Conservation (phyloP, 2,113 vertebrate species). For the Takifugu flavidus region DNA sequence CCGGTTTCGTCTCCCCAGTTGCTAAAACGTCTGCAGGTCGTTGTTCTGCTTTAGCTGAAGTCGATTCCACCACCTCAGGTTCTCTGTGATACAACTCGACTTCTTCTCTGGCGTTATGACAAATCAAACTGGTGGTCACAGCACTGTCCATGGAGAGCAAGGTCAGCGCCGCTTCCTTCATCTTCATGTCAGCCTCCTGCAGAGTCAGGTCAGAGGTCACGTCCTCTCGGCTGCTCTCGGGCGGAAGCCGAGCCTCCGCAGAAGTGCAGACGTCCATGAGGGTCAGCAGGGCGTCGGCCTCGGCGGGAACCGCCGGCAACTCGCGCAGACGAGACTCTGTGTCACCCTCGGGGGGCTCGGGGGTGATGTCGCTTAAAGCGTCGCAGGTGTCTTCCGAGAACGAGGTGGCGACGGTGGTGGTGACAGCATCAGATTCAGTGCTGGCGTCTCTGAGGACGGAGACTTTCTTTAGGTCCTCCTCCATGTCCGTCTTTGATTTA, state of each 20-base stretch:
- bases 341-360: conserved; percentile 64
- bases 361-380: conserved; percentile 71
- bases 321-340: conserved; percentile 22
- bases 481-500: conserved; percentile 15
- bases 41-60: conserved; percentile 13
- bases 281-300: conserved; percentile 71
- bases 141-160: conserved; percentile 79
- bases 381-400: conserved; percentile 74
- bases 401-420: conserved; percentile 47
- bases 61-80: background rate
- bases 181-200: conserved; percentile 73
- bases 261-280: conserved; percentile 71
- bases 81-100: background rate
- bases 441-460: conserved; percentile 47
- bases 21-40: background rate
- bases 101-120: conserved; percentile 18
- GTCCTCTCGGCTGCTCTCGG: background rate
- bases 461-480: conserved; percentile 31
- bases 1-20: background rate
- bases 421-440: conserved; percentile 68
- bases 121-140: conserved; percentile 33
- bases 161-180: conserved; percentile 78
- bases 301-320: conserved; percentile 41
- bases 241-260: conserved; percentile 45
- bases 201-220: conserved; percentile 31